A percentile compares a stretch with the other conserved stretches of the same genome.
Conservation (phyloP, 2,888 invertebrate genomes). For the Chrysotoxum bicinctum region DNA sequence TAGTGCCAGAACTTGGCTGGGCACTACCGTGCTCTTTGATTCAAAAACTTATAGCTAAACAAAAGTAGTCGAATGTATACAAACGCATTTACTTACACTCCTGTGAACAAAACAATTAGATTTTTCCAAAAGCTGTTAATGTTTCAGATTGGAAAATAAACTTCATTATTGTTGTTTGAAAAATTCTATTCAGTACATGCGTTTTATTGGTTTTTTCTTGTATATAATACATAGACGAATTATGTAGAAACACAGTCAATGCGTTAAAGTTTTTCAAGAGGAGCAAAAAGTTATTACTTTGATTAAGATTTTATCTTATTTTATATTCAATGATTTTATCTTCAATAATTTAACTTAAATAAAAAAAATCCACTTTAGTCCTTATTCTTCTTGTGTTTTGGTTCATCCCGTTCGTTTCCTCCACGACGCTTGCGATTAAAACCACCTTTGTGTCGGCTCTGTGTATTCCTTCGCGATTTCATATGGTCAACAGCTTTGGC, state of each 20-base stretch:
- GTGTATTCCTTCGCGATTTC: conserved; percentile 83
- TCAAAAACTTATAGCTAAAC: no score
- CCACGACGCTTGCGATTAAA: conserved; percentile 78
- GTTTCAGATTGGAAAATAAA: no score
- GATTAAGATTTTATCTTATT: no score
- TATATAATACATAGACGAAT: conserved; percentile 36
- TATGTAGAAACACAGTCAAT: conserved; percentile 66
- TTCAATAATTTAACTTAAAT: conserved; percentile 15
- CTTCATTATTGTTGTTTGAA: conserved; percentile 6
- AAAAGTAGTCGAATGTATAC: no score
- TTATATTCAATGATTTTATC: no score
- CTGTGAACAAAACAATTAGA: no score
- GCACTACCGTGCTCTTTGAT: no score
- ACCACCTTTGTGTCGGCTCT: conserved; percentile 78
- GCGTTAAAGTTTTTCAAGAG: conserved; percentile 35
- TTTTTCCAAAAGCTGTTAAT: no score
- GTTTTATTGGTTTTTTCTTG: conserved; percentile 42
- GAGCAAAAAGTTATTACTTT: neutral
- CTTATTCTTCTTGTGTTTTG: conserved; percentile 65
- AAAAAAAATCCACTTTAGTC: conserved; percentile 47
- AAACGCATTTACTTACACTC: no score
- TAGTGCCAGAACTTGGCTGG: no score
- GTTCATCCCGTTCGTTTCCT: conserved; percentile 76
- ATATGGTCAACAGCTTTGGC: conserved; percentile 85
- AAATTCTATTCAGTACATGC: conserved; percentile 62